These are phyloP conservation scores for Sebastes minor DNA, from an alignment of 2,797 vertebrate species.

Conservation along the genomic window DNA sequence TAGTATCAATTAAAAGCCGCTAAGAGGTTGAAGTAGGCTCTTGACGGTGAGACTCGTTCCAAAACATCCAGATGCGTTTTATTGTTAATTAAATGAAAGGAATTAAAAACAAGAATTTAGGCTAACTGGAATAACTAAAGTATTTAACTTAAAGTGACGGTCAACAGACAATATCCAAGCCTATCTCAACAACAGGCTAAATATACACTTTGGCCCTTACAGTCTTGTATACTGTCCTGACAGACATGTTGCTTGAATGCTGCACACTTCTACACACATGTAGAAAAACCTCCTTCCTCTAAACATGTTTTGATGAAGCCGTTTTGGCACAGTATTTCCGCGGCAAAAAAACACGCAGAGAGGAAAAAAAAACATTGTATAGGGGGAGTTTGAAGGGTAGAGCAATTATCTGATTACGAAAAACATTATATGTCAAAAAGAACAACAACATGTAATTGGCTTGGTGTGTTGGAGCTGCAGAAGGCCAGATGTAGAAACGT, in stretches of 20 bases:
- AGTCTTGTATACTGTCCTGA: conserved; percentile 24
- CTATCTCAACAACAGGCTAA: neutral
- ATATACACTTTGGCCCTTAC: neutral
- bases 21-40: neutral
- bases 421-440: conserved; percentile 83
- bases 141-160: neutral
- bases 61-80: neutral
- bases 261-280: neutral
- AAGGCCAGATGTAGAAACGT: conserved; percentile 75
- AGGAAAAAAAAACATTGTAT: conserved; percentile 43
- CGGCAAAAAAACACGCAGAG: conserved; percentile 25
- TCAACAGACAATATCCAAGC: neutral
- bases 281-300: neutral
- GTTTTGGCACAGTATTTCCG: conserved; percentile 49
- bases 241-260: conserved; percentile 39
- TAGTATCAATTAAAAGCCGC: neutral
- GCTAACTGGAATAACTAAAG: neutral
- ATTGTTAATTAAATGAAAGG: neutral
- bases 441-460: conserved; percentile 80
- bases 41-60: neutral
- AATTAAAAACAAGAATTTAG: neutral
- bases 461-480: conserved; percentile 60
- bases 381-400: conserved; percentile 63
- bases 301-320: conserved; percentile 43
- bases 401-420: conserved; percentile 82